A percentile compares a stretch with the other conserved stretches of the same genome.
These are phyloP conservation scores for Sebastes vulpes DNA, from an alignment of 2,797 vertebrate species.

Conservation along the genomic window DNA sequence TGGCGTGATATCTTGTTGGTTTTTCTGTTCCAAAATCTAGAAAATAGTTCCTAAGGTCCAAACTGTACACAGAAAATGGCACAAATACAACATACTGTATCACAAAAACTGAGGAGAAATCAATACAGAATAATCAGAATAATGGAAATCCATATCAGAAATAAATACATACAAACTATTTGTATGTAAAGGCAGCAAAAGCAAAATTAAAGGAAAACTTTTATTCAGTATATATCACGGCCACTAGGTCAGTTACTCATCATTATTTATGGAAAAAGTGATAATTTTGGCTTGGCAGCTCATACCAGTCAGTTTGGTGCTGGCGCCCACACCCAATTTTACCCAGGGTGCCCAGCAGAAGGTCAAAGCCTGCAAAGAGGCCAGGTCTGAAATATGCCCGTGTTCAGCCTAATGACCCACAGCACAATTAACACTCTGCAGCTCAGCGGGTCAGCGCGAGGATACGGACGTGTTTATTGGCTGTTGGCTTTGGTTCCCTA, in stretches of 20 bases:
- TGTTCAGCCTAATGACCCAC: constrained; percentile 78
- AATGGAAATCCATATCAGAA: background rate
- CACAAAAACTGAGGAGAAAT: background rate
- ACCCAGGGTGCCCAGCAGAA: constrained; percentile 61
- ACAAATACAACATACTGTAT: background rate
- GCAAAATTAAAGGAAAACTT: background rate
- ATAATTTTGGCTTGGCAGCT: constrained; percentile 52
- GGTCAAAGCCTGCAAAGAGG: constrained; percentile 53
- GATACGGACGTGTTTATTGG: constrained; percentile 76
- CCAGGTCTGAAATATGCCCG: constrained; percentile 67
- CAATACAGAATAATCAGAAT: background rate
- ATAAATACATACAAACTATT: background rate
- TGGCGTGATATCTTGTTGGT: too few relatives aligned
- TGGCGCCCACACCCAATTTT: constrained; percentile 26
- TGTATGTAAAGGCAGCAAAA: background rate
- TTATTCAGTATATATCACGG: constrained; percentile 7
- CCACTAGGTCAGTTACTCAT: constrained; percentile 64
- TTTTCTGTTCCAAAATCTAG: too few relatives aligned
- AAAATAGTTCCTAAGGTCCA: background rate
- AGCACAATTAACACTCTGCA: constrained; percentile 79
- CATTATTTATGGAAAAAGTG: constrained; percentile 59
- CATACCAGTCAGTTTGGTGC: constrained; percentile 44
- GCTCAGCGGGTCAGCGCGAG: constrained; percentile 63
- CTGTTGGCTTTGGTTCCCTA: constrained; percentile 62
- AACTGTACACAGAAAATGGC: background rate